Base-by-base conservation (phyloP, 2,113 vertebrate genomes). In the Struthidea cinerea region DNA sequence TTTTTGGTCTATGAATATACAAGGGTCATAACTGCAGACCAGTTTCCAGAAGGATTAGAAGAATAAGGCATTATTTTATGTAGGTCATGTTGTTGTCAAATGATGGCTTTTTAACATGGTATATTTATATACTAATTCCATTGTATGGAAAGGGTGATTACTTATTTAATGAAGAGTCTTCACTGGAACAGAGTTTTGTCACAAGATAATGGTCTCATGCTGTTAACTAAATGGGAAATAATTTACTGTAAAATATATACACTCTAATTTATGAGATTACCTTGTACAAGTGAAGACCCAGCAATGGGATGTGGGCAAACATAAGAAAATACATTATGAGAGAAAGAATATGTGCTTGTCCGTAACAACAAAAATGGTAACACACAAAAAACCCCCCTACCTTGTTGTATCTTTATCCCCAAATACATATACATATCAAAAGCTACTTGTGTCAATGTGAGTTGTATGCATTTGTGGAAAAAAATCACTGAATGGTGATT, bases 151-250 rank as follows among this genome's bases (percentile, higher is more conserved):
- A 96, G 84, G 65, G 44, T 96, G 71, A 97, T 97, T 97, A 96
- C 92, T 84, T 96, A 64, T 92, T 96, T 94, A 95, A 90, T 95
- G 90, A 97, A 96, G 91, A 96, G 88, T 84, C 84, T 96, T 92
- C 75, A 86, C 50, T 50, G 67, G 60, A 96, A 91, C 32, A 87
- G 90, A 93, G 89, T 95, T 94, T 93, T 95, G 64, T 91, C 79
- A 86, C 64, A 84, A 77, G 93, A 94, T 96, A 96, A 96, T 97
- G 94, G 95, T 93, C 95, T 95, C 96, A 95, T 85, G 94, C 96
- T 97, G 96, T 97, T 97, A 93, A 96, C 74, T 97, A 96, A 97
- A 95, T 93, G 94, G 85, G 88, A 96, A 95, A 89, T 90, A 70
- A 94, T 97, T 97, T 95, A 94, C 57, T 69, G 50, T 82, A 94